Conservation (phyloP, 2,888 invertebrate species). For the Chrysolina americana region DNA sequence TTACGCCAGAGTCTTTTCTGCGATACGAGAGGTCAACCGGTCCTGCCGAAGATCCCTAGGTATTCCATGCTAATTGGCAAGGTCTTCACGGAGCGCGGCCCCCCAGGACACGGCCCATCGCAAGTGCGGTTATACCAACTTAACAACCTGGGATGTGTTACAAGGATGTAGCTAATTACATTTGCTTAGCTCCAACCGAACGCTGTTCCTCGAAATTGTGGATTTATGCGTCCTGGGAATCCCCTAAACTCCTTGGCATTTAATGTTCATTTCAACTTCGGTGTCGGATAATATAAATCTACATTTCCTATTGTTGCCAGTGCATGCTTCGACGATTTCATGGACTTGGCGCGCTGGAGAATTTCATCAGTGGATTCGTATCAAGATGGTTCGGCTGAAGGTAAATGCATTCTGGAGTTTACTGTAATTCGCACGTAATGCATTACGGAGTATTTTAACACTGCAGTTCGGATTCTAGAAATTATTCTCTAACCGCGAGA, state of each 20-base stretch:
- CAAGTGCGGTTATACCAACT: conserved; percentile 51
- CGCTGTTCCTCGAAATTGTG: conserved; percentile 60
- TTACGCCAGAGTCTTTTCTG: background rate
- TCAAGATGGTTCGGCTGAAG: conserved; percentile 31
- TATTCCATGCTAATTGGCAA: conserved; percentile 26
- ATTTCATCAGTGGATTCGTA: conserved; percentile 31
- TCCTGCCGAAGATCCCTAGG: background rate
- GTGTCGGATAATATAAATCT: conserved; percentile 47
- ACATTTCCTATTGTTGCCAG: conserved; percentile 50
- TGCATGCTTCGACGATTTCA: conserved; percentile 45
- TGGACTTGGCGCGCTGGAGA: conserved; percentile 16
- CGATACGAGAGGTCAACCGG: conserved; percentile 1
- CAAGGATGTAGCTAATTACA: conserved; percentile 64
- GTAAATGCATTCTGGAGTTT: conserved; percentile 11
- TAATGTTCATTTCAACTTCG: conserved; percentile 57
- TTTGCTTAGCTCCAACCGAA: conserved; percentile 58
- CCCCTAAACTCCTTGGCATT: conserved; percentile 51
- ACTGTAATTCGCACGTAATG: conserved; percentile 19
- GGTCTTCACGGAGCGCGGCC: conserved; percentile 35
- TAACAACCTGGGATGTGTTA: conserved; percentile 64
- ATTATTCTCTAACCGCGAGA: background rate
- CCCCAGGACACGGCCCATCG: conserved; percentile 53
- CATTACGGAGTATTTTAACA: background rate
- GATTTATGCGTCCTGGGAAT: conserved; percentile 58
- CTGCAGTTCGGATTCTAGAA: background rate